Percentiles rank a stretch among this genome's conserved stretches.
Conservation (phyloP, 2,888 invertebrate species). For the Amorpha juglandis region DNA sequence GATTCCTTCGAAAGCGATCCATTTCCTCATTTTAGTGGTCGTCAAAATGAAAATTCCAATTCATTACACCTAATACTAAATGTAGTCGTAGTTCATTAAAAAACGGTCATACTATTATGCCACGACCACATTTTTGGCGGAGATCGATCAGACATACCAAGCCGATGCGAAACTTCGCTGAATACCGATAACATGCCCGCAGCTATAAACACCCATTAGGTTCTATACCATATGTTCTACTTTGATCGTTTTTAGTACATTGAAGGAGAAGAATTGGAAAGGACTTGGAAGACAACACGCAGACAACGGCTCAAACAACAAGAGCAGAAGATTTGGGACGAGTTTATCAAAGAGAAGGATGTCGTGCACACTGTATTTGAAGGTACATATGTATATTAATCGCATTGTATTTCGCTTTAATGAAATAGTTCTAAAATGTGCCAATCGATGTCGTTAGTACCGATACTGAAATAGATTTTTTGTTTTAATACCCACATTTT, state of each 20-base stretch:
- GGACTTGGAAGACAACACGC: constrained; percentile 64
- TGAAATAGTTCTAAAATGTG: neutral
- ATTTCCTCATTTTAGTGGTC: too few relatives aligned
- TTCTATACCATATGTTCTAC: constrained; percentile 30
- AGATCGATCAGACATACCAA: too few relatives aligned
- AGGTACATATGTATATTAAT: constrained; percentile 51
- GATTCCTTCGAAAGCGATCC: too few relatives aligned
- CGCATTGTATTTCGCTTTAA: neutral
- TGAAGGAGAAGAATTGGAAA: constrained; percentile 63
- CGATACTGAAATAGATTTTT: neutral
- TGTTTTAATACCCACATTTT: too few relatives aligned
- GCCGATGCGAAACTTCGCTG: too few relatives aligned
- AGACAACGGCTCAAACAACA: constrained; percentile 68
- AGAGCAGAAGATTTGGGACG: constrained; percentile 75
- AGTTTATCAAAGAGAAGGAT: constrained; percentile 73
- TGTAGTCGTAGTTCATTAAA: too few relatives aligned
- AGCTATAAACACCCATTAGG: neutral
- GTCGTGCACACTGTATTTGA: constrained; percentile 55
- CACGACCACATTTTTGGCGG: too few relatives aligned
- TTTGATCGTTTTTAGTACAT: constrained; percentile 57
- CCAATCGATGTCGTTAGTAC: neutral
- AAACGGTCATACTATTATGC: too few relatives aligned
- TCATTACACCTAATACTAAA: too few relatives aligned
- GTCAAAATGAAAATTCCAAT: too few relatives aligned
- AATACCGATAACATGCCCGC: too few relatives aligned